These are phyloP conservation scores for Collichthys lucidus DNA, from an alignment of 2,113 vertebrate species.

Conservation along the genomic window DNA sequence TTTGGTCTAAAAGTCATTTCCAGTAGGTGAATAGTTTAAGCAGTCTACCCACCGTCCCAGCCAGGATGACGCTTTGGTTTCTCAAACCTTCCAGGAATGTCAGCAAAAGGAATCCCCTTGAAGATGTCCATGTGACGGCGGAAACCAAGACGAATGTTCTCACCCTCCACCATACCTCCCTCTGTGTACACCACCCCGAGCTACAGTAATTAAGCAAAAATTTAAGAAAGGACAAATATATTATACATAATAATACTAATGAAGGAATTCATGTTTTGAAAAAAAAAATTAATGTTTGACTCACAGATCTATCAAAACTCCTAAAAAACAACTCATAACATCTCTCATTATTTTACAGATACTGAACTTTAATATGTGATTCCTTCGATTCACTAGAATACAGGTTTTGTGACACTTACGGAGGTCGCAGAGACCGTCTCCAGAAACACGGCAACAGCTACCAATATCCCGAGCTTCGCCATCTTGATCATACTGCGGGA, in stretches of 20 bases:
- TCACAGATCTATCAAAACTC: background rate
- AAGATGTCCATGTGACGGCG: constrained; percentile 88
- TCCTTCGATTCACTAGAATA: background rate
- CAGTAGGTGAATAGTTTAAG: background rate
- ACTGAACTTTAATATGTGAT: background rate
- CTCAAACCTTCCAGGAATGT: constrained; percentile 85
- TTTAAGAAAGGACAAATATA: background rate
- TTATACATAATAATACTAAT: no score
- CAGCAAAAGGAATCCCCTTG: constrained; percentile 93
- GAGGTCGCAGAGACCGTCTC: constrained; percentile 76
- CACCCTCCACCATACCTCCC: constrained; percentile 91
- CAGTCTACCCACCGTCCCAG: constrained; percentile 89
- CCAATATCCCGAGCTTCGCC: constrained; percentile 77
- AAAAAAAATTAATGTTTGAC: no score
- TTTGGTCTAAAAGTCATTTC: background rate
- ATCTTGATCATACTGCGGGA: constrained; percentile 70
- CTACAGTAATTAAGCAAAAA: constrained; percentile 71
- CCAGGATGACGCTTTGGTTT: constrained; percentile 90
- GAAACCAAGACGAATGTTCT: constrained; percentile 82
- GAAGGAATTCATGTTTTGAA: no score
- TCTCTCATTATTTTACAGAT: background rate
- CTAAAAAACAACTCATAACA: no score
- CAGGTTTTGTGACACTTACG: constrained; percentile 63
- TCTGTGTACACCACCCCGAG: constrained; percentile 91
- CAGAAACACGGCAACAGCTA: constrained; percentile 78